phyloP scores from a whole-genome alignment of 1,140 invertebrate genomes.

The Aleiodes sp. region DNA sequence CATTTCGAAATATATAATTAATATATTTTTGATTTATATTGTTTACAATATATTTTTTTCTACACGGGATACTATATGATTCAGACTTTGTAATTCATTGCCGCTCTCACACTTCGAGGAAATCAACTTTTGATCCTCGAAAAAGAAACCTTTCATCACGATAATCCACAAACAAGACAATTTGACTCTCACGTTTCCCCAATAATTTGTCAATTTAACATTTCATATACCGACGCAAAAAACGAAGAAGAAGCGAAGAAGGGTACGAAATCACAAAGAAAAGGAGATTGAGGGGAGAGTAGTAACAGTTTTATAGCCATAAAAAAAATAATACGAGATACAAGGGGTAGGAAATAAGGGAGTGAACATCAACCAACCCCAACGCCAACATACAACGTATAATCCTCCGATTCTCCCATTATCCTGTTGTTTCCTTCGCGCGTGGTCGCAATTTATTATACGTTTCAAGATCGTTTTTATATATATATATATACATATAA shows the following conservation, averaged over 20 bases:
- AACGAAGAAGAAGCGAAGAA: not conserved
- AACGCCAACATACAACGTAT: slow-evolving; percentile 37
- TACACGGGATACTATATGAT: too few species aligned
- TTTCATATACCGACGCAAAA: too few species aligned
- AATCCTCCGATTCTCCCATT: slow-evolving; percentile 58
- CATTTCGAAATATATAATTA: too few species aligned
- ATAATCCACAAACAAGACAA: too few species aligned
- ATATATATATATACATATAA: not conserved
- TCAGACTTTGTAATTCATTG: too few species aligned
- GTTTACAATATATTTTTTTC: too few species aligned
- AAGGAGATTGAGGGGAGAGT: not conserved
- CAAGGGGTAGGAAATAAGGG: not conserved
- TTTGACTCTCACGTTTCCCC: not conserved
- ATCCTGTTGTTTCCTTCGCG: slow-evolving; percentile 53
- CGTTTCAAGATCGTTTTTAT: not conserved
- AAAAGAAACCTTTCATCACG: too few species aligned
- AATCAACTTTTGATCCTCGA: too few species aligned
- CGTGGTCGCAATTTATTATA: slow-evolving; percentile 56
- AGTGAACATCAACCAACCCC: not conserved
- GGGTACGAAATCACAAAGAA: not conserved
- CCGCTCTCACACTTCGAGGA: too few species aligned
- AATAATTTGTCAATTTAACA: not conserved
- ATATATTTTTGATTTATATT: too few species aligned
- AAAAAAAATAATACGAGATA: slow-evolving; percentile 32
- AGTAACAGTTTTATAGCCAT: slow-evolving; percentile 13